Evolutionary conservation across 2,113 vertebrate species (phyloP).

Genomic region (Cyanoliseus patagonus): DNA sequence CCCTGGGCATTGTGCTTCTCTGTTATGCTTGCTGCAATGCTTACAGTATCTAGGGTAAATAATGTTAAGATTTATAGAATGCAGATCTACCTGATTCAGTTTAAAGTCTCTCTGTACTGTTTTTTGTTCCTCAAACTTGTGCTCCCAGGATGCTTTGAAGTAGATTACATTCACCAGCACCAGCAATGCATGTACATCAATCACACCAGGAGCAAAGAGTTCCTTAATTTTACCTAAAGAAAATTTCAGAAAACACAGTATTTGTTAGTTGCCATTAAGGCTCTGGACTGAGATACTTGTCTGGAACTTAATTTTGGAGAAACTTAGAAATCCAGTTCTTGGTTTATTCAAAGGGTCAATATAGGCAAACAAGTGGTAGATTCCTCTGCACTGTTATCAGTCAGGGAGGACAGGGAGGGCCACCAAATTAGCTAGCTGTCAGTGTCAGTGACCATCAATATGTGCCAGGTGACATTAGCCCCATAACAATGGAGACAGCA

Average conservation of each 20-base stretch:
- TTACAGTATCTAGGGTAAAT: not conserved
- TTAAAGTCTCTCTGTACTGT: constrained; percentile 85
- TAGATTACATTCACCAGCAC: constrained; percentile 91
- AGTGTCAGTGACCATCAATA: not conserved
- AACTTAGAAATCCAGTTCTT: not conserved
- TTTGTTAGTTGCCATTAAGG: not conserved
- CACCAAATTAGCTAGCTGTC: not conserved
- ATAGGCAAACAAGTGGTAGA: not conserved
- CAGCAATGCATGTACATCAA: constrained; percentile 70
- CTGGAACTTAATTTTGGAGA: not conserved
- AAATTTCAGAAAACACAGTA: not conserved
- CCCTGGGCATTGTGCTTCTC: not conserved
- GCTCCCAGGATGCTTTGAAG: constrained; percentile 91
- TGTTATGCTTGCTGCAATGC: not conserved
- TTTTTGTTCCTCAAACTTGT: constrained; percentile 75
- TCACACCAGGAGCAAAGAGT: constrained; percentile 79
- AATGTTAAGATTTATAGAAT: not conserved
- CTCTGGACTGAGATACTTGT: not conserved
- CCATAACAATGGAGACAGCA: not conserved
- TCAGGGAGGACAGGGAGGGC: not conserved
- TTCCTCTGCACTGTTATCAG: not conserved
- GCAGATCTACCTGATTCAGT: constrained; percentile 77
- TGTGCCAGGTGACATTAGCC: not conserved
- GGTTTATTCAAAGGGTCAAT: not conserved
- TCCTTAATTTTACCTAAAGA: constrained; percentile 90